A percentile compares a stretch with the other conserved stretches of the same genome.
phyloP scores from a whole-genome alignment of 2,797 vertebrate species.

The Cygnus olor region DNA sequence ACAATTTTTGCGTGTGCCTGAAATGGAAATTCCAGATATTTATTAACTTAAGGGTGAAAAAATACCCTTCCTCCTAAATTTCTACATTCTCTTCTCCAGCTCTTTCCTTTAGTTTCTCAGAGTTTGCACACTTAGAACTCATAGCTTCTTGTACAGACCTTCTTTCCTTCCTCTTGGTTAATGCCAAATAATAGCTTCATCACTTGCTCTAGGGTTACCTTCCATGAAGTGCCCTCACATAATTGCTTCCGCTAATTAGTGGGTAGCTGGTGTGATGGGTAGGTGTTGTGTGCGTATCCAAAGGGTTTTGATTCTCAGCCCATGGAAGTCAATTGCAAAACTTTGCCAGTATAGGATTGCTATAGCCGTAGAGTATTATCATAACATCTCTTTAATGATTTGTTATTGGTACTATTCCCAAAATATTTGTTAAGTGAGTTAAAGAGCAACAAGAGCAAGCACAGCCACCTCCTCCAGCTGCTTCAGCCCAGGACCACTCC shows the following conservation, averaged over 20 bases:
- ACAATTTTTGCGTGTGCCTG: not conserved
- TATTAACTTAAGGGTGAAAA: not conserved
- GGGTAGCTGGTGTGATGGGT: not conserved
- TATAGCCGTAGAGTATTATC: not conserved
- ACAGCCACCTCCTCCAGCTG: not conserved
- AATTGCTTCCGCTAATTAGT: not conserved
- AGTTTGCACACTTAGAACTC: not conserved
- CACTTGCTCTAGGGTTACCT: not conserved
- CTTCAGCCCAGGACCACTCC: no score
- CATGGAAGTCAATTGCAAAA: not conserved
- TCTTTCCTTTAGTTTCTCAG: not conserved
- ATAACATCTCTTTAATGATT: not conserved
- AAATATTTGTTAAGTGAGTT: not conserved
- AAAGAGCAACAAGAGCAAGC: no score
- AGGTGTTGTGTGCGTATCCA: accelerated
- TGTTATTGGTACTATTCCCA: not conserved
- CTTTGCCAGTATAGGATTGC: not conserved
- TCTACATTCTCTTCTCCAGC: not conserved
- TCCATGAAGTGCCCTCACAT: not conserved
- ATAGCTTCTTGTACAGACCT: not conserved
- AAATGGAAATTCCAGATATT: not conserved
- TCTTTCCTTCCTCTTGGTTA: not conserved
- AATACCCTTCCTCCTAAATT: not conserved
- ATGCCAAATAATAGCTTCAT: not conserved
- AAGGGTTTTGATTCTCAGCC: accelerated